Evolutionary conservation across 2,888 invertebrate genomes (phyloP), one percentile per base, ranked within the genome.

Genomic region (Ormyrus nitidulus): DNA sequence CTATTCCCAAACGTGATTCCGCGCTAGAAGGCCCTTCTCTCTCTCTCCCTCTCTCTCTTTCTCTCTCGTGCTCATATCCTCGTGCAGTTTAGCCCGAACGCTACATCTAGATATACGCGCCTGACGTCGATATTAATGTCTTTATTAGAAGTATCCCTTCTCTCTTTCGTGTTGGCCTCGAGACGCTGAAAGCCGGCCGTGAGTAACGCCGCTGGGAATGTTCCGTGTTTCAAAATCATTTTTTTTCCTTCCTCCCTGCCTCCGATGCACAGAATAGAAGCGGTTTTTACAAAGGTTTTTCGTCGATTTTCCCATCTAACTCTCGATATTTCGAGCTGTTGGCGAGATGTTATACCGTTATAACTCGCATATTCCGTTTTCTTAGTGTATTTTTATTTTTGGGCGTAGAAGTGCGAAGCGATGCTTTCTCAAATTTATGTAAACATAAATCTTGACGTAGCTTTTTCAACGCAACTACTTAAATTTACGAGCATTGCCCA

Each of bases 71-170:
- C 56, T 13, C 61, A 7, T 56, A 56, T 56, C 56, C 51, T 68
- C 61, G 73, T 69, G 71, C 61, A 49, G 46, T 70, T 68, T 74
- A 75, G 61, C 34, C n/a, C 54, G 6, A 51, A 53, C 58, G 62
- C 83, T 84, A 85, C 85, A 86, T 86, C 86, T 83, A 85, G 86
- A 88, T 88, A 83, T 83, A 85, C 84, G 13, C 61, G 85, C 84
- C 85, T 85, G 85, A 84, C 85, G 85, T 85, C 86, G 86, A 89
- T 90, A 89, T 90, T 89, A 88, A 90, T 89, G 89, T 88, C 89
- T 90, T 88, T 89, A 90, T 90, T 89, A 90, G 76, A 64, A 65
- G 58, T 81, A 76, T 76, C 77, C 80, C 77, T 75, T 76, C 77
- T 77, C 77, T 75, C 71, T 48, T 13, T 13, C 69, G 68, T 54